Evolutionary conservation across 2,888 invertebrate genomes (phyloP), one percentile per base, ranked within the genome.

Genomic region (Macaria liturata): DNA sequence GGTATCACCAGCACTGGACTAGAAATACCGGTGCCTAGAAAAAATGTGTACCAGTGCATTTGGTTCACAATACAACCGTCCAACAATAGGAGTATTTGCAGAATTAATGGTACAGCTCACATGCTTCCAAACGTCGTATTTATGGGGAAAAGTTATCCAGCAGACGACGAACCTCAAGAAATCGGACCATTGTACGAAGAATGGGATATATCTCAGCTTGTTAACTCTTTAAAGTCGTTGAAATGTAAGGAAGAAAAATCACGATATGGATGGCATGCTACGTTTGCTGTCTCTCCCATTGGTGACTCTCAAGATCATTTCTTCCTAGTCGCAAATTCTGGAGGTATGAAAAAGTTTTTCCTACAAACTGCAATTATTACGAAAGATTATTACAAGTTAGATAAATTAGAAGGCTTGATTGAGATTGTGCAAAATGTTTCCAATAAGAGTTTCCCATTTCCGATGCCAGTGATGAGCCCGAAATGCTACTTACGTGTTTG

Each of bases 331-430:
- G 49, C 42, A 9, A 49, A 49, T 40, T 8, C 40, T 40, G 49
- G 40, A 1, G 49, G 49, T 32, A 9, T 31, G 4, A 49, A 32
- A 30, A 8, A 42, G 5, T 40, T 32, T 6, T 39, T 40, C 40
- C 32, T 49, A 40, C 49, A 49, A 42, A 49, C 49, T n/a, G 37
- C 49, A 7, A 49, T 42, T 31, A 49, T 49, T n/a, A 49, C 49
- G n/a, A 49, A 49, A 9, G 5, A 9, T 4, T 42, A 31, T 49
- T 31, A 40, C n/a, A 0, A 9, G 9, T 32, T 49, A 3, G 8
- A n/a, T 6, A 32, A 42, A 42, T 49, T 49, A 9, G 31, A 32
- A 42, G 4, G 31, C n/a, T n/a, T 49, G 3, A 49, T 49, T 9
- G 32, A 9, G 6, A n/a, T n/a, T 32, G 31, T 49, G 4, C 4